Evolutionary conservation across 2,888 invertebrate species (phyloP), one percentile per base, ranked within the genome.

Genomic region (Cephalotes varians): DNA sequence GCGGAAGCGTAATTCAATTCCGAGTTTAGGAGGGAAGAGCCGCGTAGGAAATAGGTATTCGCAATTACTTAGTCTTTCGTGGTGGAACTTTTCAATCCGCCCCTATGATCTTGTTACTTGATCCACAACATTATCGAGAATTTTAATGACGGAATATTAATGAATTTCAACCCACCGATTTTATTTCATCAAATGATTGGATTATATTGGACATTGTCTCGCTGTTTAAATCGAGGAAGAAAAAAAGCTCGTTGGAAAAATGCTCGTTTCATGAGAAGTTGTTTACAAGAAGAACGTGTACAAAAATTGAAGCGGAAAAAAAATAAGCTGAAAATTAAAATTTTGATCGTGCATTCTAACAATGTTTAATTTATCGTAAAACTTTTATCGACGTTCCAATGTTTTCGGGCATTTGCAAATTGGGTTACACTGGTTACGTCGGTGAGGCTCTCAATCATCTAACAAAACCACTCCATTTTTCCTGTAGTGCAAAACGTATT

Each of bases 361-460:
- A n/a, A 3, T 21, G 12, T 3, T 72, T 31, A 56, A 79, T 77
- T 71, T 56, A 71, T 71, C 10, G 21, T 44, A n/a, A 69, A 54
- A 77, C n/a, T 69, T 44, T 69, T 12, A 76, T 67, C 31, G n/a
- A 51, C n/a, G 1, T 40, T 69, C 21, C 31, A 44, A 69, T 47
- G n/a, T 79, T 79, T 72, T 34, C 25, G 56, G 18, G 12, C 34
- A 56, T 56, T 58, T 62, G 56, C 34, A 72, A 79, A 79, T 44
- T 71, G 56, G 44, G 7, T 69, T 44, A 71, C 18, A 54, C 18
- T 12, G 21, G 51, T 74, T 15, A 62, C 74, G 62, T 44, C 76
- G 37, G 31, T 28, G 12, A 31, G 21, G 18, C 28, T 31, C 31
- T 54, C 71, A 51, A 73, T 62, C 56, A 34, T 25, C 18, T 25